A percentile compares a stretch with the other conserved stretches of the same genome.
phyloP scores from a whole-genome alignment of 2,888 invertebrate genomes.

The Drosophila lutescens region DNA sequence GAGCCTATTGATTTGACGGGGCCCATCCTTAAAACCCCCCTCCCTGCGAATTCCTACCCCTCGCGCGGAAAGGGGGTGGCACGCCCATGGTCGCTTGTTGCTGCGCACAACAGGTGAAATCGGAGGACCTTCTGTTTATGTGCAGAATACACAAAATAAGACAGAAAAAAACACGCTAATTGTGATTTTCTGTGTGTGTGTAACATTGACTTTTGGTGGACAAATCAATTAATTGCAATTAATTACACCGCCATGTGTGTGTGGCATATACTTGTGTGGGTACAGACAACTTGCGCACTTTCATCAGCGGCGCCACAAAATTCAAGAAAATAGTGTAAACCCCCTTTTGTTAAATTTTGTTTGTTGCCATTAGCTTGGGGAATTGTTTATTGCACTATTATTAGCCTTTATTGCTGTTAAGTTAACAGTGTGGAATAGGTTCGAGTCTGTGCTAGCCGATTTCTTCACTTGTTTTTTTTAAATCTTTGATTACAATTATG shows the following conservation, averaged over 20 bases:
- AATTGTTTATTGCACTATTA: slow-evolving; percentile 1
- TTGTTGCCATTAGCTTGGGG: neutral
- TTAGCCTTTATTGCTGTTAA: neutral
- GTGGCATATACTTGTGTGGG: neutral
- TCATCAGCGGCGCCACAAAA: neutral
- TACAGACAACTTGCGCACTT: neutral
- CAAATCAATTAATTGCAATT: slow-evolving; percentile 30
- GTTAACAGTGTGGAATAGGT: neutral
- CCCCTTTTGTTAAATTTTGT: neutral
- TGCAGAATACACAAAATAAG: neutral
- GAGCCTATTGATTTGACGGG: slow-evolving; percentile 27
- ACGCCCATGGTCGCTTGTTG: slow-evolving; percentile 37
- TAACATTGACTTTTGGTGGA: slow-evolving; percentile 15
- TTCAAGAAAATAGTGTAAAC: neutral
- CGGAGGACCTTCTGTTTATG: slow-evolving; percentile 1
- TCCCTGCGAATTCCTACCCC: neutral
- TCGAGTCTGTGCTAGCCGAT: neutral
- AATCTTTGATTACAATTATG: too few species aligned
- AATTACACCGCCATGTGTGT: slow-evolving; percentile 6
- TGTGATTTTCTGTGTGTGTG: neutral
- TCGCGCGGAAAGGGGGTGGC: slow-evolving; percentile 12
- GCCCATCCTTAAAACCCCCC: slow-evolving; percentile 12
- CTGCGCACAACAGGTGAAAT: slow-evolving; percentile 71
- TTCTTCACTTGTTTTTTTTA: neutral
- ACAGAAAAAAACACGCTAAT: neutral